Percentiles rank a stretch among this genome's conserved stretches.
phyloP scores from a whole-genome alignment of 2,113 vertebrate genomes.

The Casuarius casuarius region DNA sequence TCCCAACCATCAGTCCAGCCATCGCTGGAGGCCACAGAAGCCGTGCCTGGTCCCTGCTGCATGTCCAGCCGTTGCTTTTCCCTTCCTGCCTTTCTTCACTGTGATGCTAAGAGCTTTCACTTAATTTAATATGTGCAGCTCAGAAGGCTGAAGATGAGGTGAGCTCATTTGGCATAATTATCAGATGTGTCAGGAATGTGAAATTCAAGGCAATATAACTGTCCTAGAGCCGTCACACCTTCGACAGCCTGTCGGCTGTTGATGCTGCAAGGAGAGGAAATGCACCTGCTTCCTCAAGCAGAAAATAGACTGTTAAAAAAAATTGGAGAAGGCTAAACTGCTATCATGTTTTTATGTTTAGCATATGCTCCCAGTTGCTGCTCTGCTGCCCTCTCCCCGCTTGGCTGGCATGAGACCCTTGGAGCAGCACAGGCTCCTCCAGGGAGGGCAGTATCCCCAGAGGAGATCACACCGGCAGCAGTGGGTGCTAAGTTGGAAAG shows the following conservation, averaged over 20 bases:
- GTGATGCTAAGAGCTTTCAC: neutral
- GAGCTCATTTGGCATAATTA: constrained; percentile 75
- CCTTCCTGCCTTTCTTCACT: neutral
- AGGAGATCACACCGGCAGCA: rapidly evolving
- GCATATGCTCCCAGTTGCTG: constrained; percentile 42
- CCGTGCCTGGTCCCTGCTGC: neutral
- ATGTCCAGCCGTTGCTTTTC: neutral
- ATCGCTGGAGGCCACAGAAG: neutral
- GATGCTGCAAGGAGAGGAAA: constrained; percentile 39
- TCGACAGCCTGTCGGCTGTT: constrained; percentile 56
- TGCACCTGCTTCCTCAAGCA: constrained; percentile 72
- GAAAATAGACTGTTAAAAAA: constrained; percentile 70
- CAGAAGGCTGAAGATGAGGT: constrained; percentile 52
- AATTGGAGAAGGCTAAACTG: constrained; percentile 28
- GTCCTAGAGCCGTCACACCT: constrained; percentile 69
- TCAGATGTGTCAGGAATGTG: constrained; percentile 69
- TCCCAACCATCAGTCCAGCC: neutral
- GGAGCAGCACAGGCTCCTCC: neutral
- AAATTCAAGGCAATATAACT: constrained; percentile 48
- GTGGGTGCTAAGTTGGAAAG: rapidly evolving
- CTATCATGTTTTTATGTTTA: constrained; percentile 7
- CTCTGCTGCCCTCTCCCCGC: neutral
- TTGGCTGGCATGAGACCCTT: rapidly evolving
- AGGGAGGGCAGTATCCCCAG: neutral
- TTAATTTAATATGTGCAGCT: constrained; percentile 49